These are phyloP conservation scores for Athalia cordata DNA, from an alignment of 2,888 invertebrate species.

Conservation along the genomic window DNA sequence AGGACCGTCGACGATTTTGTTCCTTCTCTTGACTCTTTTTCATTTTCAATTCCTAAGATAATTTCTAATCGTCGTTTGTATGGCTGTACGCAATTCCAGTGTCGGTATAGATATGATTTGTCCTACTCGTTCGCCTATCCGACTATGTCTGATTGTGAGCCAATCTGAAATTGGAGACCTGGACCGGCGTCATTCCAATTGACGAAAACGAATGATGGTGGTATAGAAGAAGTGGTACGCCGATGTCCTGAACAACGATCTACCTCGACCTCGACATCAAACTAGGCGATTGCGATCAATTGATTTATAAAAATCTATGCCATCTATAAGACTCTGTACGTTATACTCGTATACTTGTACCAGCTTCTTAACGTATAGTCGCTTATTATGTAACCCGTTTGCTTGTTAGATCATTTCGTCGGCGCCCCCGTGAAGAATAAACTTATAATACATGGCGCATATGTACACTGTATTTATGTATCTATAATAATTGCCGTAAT, in stretches of 20 bases:
- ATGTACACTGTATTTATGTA: too few species aligned
- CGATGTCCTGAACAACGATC: slow-evolving; percentile 29
- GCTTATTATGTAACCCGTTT: slow-evolving; percentile 53
- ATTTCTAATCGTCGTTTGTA: not conserved
- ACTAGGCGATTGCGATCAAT: slow-evolving; percentile 44
- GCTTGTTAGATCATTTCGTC: not conserved
- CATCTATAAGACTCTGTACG: slow-evolving; percentile 17
- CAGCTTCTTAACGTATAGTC: not conserved
- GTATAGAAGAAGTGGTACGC: not conserved
- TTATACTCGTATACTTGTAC: not conserved
- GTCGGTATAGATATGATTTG: slow-evolving; percentile 9
- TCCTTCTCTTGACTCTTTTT: too few species aligned
- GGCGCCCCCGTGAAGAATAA: not conserved
- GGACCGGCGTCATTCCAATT: slow-evolving; percentile 37
- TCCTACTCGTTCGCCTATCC: not conserved
- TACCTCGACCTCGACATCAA: slow-evolving; percentile 40
- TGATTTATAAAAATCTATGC: slow-evolving; percentile 46
- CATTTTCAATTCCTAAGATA: too few species aligned
- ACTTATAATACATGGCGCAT: too few species aligned
- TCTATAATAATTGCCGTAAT: too few species aligned
- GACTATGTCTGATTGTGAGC: slow-evolving; percentile 18
- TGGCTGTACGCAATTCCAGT: slow-evolving; percentile 8
- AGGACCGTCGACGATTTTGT: too few species aligned
- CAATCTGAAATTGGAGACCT: slow-evolving; percentile 28
- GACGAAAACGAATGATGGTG: slow-evolving; percentile 33